Conservation (phyloP, 2,888 invertebrate genomes). For the Tyria jacobaeae region DNA sequence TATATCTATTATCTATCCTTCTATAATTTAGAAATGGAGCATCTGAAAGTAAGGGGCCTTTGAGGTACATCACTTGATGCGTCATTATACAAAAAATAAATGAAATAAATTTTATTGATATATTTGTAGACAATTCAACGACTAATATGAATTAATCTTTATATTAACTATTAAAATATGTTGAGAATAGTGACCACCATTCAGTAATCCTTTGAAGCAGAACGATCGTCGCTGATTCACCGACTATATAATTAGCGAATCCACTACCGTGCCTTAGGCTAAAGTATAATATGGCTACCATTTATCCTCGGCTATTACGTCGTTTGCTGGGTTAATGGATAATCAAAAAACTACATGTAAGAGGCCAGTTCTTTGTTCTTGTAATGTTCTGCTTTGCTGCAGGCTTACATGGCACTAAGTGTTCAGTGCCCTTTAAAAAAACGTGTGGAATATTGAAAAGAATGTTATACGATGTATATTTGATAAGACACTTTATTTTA, state of each 20-base stretch:
- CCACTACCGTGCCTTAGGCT: conserved; percentile 40
- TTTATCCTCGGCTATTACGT: conserved; percentile 48
- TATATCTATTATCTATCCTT: no score
- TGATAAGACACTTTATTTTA: no score
- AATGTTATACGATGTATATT: no score
- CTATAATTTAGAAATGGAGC: no score
- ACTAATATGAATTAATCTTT: no score
- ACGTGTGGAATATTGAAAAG: no score
- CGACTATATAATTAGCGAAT: conserved; percentile 37
- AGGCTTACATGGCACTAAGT: conserved; percentile 29
- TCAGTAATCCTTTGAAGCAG: not conserved
- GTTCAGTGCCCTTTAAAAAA: not conserved
- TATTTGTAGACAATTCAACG: no score
- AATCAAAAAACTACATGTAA: conserved; percentile 54
- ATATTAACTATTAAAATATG: not conserved
- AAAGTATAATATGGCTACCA: conserved; percentile 44
- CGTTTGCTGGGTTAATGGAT: conserved; percentile 53
- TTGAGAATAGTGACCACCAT: not conserved
- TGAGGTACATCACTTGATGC: no score
- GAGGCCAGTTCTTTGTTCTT: conserved; percentile 49
- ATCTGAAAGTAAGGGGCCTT: no score
- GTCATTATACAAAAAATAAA: no score
- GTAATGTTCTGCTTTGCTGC: conserved; percentile 35
- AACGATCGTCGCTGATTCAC: conserved; percentile 38
- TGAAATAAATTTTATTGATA: no score